A percentile compares a stretch with the other conserved stretches of the same genome.
phyloP scores from a whole-genome alignment of 2,888 invertebrate species.

The Ophion obscuratus region DNA sequence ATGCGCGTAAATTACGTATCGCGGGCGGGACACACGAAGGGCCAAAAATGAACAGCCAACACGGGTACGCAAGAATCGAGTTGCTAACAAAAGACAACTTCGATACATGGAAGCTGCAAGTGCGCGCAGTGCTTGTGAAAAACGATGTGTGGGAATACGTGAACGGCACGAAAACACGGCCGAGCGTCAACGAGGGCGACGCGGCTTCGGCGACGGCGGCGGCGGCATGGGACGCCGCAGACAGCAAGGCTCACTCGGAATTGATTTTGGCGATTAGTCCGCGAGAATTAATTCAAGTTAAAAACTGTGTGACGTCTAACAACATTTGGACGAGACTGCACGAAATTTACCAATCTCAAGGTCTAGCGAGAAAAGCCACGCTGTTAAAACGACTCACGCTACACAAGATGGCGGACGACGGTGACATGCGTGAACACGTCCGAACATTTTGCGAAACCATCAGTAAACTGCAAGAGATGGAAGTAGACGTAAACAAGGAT shows the following conservation, averaged over 20 bases:
- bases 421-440: background rate
- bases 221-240: background rate
- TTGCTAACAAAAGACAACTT: conserved; percentile 36
- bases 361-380: background rate
- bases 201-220: conserved; percentile 16
- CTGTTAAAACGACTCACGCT: background rate
- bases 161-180: conserved; percentile 32
- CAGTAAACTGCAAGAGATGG: background rate
- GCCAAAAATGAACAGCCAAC: conserved; percentile 2
- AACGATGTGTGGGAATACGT: conserved; percentile 55
- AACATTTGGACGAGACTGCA: background rate
- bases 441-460: background rate
- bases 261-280: background rate
- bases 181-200: conserved; percentile 10
- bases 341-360: background rate
- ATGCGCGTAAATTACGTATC: too few relatives aligned
- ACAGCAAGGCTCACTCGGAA: background rate
- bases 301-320: background rate
- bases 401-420: background rate
- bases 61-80: conserved; percentile 27
- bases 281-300: too few relatives aligned
- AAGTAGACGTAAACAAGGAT: background rate
- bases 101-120: conserved; percentile 44
- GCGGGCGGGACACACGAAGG: too few relatives aligned
- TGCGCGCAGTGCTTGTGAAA: conserved; percentile 49